phyloP scores from a whole-genome alignment of 2,113 vertebrate genomes.

The Istiophorus platypterus region DNA sequence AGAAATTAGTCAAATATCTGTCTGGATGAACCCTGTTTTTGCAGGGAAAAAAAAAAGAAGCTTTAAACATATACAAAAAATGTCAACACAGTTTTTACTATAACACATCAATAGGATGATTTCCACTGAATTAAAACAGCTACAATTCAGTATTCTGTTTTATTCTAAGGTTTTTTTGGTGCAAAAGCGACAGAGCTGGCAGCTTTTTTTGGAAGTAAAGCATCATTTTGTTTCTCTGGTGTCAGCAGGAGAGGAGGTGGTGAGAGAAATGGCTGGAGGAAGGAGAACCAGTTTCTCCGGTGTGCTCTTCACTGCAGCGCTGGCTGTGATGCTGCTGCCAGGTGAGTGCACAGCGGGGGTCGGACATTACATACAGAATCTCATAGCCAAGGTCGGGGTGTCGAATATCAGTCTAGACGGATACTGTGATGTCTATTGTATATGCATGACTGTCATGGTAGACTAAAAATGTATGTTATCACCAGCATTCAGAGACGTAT shows the following conservation, averaged over 20 bases:
- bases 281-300: slow-evolving; percentile 59
- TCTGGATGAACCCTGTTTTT: too few relatives aligned
- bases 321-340: slow-evolving; percentile 78
- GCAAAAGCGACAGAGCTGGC: not conserved
- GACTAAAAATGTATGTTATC: too few relatives aligned
- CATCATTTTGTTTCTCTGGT: not conserved
- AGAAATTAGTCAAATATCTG: not conserved
- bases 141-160: not conserved
- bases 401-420: too few relatives aligned
- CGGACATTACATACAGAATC: too few relatives aligned
- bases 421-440: not conserved
- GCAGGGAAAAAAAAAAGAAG: too few relatives aligned
- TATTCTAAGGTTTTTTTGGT: not conserved
- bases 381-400: not conserved
- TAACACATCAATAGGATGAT: too few relatives aligned
- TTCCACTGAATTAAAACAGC: not conserved
- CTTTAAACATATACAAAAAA: too few relatives aligned
- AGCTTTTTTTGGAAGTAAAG: not conserved
- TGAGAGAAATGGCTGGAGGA: slow-evolving; percentile 73
- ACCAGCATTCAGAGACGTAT: too few relatives aligned
- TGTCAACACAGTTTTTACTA: too few relatives aligned
- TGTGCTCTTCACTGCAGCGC: slow-evolving; percentile 60
- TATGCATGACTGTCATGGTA: not conserved
- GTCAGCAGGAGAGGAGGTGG: slow-evolving; percentile 44
- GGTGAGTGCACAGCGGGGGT: slow-evolving; percentile 74